Percentiles rank a stretch among this genome's conserved stretches.
Conservation (phyloP, 1,140 invertebrate genomes). For the Lethrus apterus region DNA sequence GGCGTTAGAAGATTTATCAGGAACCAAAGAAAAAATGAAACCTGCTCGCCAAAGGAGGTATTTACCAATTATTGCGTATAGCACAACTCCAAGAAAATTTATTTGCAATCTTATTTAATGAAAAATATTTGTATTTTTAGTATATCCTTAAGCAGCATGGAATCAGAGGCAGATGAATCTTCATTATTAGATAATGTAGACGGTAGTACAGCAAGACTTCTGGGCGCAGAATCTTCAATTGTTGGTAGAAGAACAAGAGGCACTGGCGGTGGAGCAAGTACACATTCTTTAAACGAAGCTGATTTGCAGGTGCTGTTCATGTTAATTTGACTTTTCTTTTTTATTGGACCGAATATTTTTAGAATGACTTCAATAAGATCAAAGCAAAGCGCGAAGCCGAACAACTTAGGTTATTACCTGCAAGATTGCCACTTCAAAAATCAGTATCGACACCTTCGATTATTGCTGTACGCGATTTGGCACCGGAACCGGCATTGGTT, state of each 20-base stretch:
- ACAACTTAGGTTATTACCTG: constrained; percentile 54
- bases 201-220: constrained; percentile 43
- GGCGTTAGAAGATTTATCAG: constrained; percentile 58
- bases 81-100: too few relatives aligned
- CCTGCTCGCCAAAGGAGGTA: constrained; percentile 49
- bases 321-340: background rate
- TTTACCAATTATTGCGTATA: too few relatives aligned
- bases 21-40: constrained; percentile 42
- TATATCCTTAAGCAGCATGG: constrained; percentile 65
- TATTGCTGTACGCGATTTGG: constrained; percentile 55
- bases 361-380: constrained; percentile 50
- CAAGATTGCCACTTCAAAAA: constrained; percentile 77
- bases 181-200: constrained; percentile 45
- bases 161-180: constrained; percentile 59
- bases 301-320: constrained; percentile 60
- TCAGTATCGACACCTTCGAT: constrained; percentile 86
- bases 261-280: constrained; percentile 58
- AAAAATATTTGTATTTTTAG: constrained; percentile 41
- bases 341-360: constrained; percentile 13
- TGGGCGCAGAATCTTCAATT: constrained; percentile 38
- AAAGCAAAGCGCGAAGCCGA: constrained; percentile 53
- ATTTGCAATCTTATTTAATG: constrained; percentile 3
- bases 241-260: constrained; percentile 33
- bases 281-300: constrained; percentile 78
- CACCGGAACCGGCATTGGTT: constrained; percentile 33